Percentiles rank a stretch among this genome's conserved stretches.
Conservation (phyloP, 2,888 invertebrate genomes). For the Zaprionus lineosus region DNA sequence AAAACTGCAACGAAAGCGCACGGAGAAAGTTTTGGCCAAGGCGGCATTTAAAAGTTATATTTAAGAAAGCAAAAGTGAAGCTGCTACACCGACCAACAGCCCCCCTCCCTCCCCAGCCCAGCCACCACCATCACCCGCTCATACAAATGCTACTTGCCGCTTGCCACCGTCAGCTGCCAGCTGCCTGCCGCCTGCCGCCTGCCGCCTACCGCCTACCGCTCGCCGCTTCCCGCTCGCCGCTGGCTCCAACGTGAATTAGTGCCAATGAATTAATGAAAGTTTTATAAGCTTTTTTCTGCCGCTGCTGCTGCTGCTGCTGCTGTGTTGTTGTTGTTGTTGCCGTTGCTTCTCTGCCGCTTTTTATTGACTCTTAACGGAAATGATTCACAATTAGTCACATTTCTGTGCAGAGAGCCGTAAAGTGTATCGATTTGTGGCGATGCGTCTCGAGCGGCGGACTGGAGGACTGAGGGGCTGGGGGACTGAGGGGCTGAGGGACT, state of each 20-base stretch:
- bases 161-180: too few relatives aligned
- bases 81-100: too few relatives aligned
- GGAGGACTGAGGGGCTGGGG: too few relatives aligned
- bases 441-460: too few relatives aligned
- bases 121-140: too few relatives aligned
- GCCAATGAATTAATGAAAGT: conserved; percentile 72
- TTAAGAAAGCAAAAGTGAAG: conserved; percentile 74
- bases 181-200: too few relatives aligned
- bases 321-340: conserved; percentile 10
- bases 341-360: conserved; percentile 1
- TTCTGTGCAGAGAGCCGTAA: conserved; percentile 30
- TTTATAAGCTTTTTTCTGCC: conserved; percentile 41
- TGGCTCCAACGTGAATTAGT: conserved; percentile 53
- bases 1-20: conserved; percentile 76
- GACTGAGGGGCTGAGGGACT: too few relatives aligned
- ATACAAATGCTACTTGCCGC: too few relatives aligned
- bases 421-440: too few relatives aligned
- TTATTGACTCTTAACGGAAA: conserved; percentile 45
- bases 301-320: neutral
- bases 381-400: conserved; percentile 62
- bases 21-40: conserved; percentile 77
- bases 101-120: too few relatives aligned
- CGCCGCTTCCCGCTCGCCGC: neutral
- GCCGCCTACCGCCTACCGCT: neutral
- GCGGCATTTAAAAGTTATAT: conserved; percentile 76